These are phyloP conservation scores for Lasioglossum pauxillum DNA, from an alignment of 2,888 invertebrate genomes.

Conservation along the genomic window DNA sequence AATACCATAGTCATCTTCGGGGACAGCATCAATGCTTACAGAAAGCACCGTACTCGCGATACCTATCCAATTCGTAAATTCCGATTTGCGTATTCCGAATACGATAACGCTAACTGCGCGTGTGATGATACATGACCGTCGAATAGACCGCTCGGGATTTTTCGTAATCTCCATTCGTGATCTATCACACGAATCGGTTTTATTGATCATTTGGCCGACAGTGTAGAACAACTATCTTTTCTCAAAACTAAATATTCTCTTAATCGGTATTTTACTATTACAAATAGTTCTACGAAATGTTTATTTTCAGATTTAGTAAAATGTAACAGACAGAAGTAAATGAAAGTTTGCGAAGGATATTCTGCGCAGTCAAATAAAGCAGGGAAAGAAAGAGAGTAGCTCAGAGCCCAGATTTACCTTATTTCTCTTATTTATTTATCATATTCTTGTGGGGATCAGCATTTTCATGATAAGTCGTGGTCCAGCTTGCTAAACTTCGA, in stretches of 20 bases:
- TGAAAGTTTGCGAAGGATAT: not conserved
- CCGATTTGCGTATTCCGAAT: conserved; percentile 44
- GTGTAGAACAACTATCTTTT: not conserved
- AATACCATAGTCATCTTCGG: conserved; percentile 34
- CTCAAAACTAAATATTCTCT: not conserved
- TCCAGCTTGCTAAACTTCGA: not conserved
- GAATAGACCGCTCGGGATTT: conserved; percentile 39
- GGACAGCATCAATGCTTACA: not conserved
- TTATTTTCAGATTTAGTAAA: not conserved
- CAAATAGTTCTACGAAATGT: not conserved
- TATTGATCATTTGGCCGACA: conserved; percentile 13
- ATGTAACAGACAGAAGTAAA: not conserved
- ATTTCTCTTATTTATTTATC: conserved; percentile 6
- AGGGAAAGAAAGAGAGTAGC: not conserved
- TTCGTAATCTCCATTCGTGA: conserved; percentile 25
- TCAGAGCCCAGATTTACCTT: not conserved
- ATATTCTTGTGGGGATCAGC: not conserved
- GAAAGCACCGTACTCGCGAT: not conserved
- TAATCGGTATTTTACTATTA: not conserved
- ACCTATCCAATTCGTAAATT: conserved; percentile 47
- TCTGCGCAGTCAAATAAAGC: not conserved
- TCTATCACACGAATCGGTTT: conserved; percentile 9
- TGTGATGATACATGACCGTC: conserved; percentile 38
- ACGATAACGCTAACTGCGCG: conserved; percentile 34
- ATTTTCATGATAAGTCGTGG: not conserved